A percentile compares a stretch with the other conserved stretches of the same genome.
Conservation (phyloP, 2,797 vertebrate genomes). For the Paguma larvata region DNA sequence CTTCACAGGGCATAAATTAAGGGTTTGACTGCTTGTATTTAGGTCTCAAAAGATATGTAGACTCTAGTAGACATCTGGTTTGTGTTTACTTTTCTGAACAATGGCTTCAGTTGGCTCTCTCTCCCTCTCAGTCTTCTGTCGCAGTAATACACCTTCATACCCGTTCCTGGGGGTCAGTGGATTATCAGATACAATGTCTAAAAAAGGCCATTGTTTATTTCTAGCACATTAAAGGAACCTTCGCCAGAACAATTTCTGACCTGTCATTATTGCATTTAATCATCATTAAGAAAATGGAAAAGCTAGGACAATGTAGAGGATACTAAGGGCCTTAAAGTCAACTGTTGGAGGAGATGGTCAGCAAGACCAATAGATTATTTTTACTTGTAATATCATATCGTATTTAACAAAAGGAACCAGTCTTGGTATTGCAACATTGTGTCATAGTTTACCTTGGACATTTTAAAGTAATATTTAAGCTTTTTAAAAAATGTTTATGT, state of each 20-base stretch:
- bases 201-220: slow-evolving; percentile 19
- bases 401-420: background rate
- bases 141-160: background rate
- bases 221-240: background rate
- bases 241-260: background rate
- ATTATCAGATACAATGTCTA: background rate
- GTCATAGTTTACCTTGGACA: background rate
- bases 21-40: background rate
- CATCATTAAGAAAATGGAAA: background rate
- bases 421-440: background rate
- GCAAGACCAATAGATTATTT: background rate
- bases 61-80: background rate
- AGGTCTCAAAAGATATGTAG: background rate
- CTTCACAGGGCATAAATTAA: slow-evolving; percentile 14
- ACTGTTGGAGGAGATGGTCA: background rate
- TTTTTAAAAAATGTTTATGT: no score
- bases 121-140: background rate
- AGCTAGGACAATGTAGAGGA: background rate
- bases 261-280: slow-evolving; percentile 5
- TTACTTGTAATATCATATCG: background rate
- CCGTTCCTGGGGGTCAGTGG: background rate
- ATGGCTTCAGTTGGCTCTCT: background rate
- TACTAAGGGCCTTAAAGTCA: background rate
- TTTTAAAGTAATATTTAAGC: background rate
- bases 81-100: background rate